Base-by-base conservation (phyloP, 2,888 invertebrate species). In the Glaucopsyche alexis region DNA sequence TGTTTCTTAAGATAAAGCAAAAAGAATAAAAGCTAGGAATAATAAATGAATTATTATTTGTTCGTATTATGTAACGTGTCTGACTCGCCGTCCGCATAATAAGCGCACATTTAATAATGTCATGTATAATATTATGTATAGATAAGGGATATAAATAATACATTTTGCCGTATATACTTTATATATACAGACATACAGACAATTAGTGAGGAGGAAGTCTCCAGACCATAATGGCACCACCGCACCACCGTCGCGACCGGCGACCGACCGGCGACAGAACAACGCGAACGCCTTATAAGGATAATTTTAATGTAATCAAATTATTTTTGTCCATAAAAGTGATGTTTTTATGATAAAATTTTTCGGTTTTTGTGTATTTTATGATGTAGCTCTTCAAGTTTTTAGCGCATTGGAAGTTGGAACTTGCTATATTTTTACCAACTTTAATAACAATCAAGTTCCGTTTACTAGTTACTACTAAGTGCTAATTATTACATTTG, bases 141-240 rank as follows among this genome's bases (percentile, higher is more conserved):
- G 55, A 19, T 55, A 55, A 55, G 16, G 19, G 16, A 55, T 55
- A 55, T 55, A 55, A 55, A 55, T 55, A 55, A 55, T 55, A 19
- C 42, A 42, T 42, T 42, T 7, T 42, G 42, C 6, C 7, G 42
- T 42, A 7, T 3, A 42, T 40, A 40, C n/a, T n/a, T n/a, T n/a
- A n/a, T 29, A 29, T 42, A 42, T 42, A 5, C 42, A 42, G 6
- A 6, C 55, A 55, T 19, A 55, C 55, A 55, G 55, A 19, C 19
- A 55, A 55, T 55, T 55, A 19, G 19, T 11, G 55, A 55, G 19
- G 55, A 55, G 55, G 55, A 55, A 55, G 55, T 55, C 11, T 8
- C 19, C 19, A 2, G 4, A 14, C 2, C 8, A 3, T 4, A 29
- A 29, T 50, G 50, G 16, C 52, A 16, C n/a, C 52, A 16, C 8